Percentiles rank a stretch among this genome's conserved stretches.
Evolutionary conservation across 2,888 invertebrate genomes (phyloP).

Genomic region (Apodemia duryi): DNA sequence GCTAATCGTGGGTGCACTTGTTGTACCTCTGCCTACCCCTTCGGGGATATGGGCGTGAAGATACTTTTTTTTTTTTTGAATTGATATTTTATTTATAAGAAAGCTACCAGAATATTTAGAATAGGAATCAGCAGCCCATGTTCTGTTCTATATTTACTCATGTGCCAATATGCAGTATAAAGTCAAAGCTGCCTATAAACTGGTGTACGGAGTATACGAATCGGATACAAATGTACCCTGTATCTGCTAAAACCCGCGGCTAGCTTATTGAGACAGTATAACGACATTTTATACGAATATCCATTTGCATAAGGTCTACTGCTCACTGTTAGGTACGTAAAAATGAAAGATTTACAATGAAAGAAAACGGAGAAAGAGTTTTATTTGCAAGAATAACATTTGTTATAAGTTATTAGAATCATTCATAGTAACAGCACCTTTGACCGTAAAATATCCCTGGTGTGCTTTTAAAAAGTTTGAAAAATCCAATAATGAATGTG

Average conservation of each 20-base stretch:
- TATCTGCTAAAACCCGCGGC: slow-evolving; percentile 11
- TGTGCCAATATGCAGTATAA: background rate
- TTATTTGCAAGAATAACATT: too few relatives aligned
- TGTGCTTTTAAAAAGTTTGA: too few relatives aligned
- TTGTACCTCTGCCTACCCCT: too few relatives aligned
- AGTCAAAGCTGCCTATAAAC: slow-evolving; percentile 6
- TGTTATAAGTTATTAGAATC: too few relatives aligned
- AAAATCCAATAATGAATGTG: too few relatives aligned
- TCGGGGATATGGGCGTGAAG: too few relatives aligned
- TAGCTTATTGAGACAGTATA: slow-evolving; percentile 12
- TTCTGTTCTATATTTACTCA: background rate
- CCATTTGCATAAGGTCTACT: slow-evolving; percentile 2
- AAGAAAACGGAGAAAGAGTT: background rate
- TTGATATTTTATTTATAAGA: too few relatives aligned
- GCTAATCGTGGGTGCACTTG: too few relatives aligned
- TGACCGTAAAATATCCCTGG: too few relatives aligned
- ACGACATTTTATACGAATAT: slow-evolving; percentile 10
- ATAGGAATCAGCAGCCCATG: background rate
- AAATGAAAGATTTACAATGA: background rate
- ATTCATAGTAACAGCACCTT: too few relatives aligned
- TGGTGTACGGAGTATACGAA: background rate
- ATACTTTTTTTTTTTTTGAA: too few relatives aligned
- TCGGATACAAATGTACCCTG: background rate
- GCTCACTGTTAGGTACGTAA: background rate
- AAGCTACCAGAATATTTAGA: too few relatives aligned